Evolutionary conservation across 1,140 invertebrate species (phyloP).

Genomic region (Anastrepha obliqua): DNA sequence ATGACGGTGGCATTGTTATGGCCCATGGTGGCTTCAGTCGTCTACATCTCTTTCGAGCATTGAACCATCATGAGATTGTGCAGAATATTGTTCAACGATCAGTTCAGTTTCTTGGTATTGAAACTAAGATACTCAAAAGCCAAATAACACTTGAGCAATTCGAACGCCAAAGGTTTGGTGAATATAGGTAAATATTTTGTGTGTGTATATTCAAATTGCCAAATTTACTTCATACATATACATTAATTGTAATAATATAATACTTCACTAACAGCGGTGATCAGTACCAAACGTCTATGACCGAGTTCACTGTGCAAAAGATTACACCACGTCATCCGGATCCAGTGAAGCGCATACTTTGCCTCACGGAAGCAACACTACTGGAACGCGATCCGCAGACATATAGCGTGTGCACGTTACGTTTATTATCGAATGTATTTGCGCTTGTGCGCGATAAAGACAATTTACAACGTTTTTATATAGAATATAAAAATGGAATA

Average conservation of each 20-base stretch:
- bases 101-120: slow-evolving; percentile 85
- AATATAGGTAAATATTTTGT: slow-evolving; percentile 82
- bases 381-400: slow-evolving; percentile 97
- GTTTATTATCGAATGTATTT: slow-evolving; percentile 92
- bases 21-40: slow-evolving; percentile 91
- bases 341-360: slow-evolving; percentile 90
- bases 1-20: slow-evolving; percentile 89
- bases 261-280: slow-evolving; percentile 80
- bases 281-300: slow-evolving; percentile 91
- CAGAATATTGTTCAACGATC: slow-evolving; percentile 89
- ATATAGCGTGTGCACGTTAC: slow-evolving; percentile 90
- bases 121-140: slow-evolving; percentile 88
- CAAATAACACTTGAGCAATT: slow-evolving; percentile 91
- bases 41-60: slow-evolving; percentile 91
- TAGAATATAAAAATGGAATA: slow-evolving; percentile 96
- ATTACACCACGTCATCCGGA: slow-evolving; percentile 85
- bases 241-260: slow-evolving; percentile 19
- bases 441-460: slow-evolving; percentile 91
- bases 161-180: slow-evolving; percentile 89
- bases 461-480: slow-evolving; percentile 94
- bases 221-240: background rate
- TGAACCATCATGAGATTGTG: slow-evolving; percentile 89
- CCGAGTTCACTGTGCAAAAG: slow-evolving; percentile 95
- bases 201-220: no score
- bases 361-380: slow-evolving; percentile 95